Percentiles rank a stretch among this genome's conserved stretches.
Conservation (phyloP, 2,797 vertebrate species). For the Acestrorhynchus altus region DNA sequence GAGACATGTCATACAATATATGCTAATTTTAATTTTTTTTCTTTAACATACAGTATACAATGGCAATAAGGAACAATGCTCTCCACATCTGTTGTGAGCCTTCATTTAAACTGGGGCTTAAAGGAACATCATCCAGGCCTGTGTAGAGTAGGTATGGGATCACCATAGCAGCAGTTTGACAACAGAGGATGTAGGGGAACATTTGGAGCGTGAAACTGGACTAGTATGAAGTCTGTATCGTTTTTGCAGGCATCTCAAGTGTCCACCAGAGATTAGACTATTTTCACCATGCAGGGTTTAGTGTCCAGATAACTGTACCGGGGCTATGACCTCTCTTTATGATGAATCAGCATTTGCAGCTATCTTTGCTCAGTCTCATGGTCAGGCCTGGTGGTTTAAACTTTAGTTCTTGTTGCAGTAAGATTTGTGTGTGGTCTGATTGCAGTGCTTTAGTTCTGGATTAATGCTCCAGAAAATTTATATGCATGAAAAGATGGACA, state of each 20-base stretch:
- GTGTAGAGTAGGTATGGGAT: neutral
- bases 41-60: neutral
- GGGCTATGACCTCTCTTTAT: neutral
- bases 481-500: too few species aligned
- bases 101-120: neutral
- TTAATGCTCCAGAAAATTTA: neutral
- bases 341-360: neutral
- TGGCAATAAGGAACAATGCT: neutral
- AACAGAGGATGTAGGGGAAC: neutral
- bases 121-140: neutral
- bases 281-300: neutral
- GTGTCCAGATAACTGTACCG: neutral
- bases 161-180: conserved; percentile 24
- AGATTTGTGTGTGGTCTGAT: neutral
- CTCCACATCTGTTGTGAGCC: neutral
- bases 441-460: neutral
- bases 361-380: neutral
- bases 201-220: neutral
- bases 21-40: neutral
- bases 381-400: neutral
- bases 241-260: conserved; percentile 21
- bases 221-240: neutral
- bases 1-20: too few species aligned
- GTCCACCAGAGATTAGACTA: neutral
- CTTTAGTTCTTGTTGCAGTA: too few species aligned